These are phyloP conservation scores for Pelmatolapia mariae DNA, from an alignment of 2,113 vertebrate genomes.

Conservation along the genomic window DNA sequence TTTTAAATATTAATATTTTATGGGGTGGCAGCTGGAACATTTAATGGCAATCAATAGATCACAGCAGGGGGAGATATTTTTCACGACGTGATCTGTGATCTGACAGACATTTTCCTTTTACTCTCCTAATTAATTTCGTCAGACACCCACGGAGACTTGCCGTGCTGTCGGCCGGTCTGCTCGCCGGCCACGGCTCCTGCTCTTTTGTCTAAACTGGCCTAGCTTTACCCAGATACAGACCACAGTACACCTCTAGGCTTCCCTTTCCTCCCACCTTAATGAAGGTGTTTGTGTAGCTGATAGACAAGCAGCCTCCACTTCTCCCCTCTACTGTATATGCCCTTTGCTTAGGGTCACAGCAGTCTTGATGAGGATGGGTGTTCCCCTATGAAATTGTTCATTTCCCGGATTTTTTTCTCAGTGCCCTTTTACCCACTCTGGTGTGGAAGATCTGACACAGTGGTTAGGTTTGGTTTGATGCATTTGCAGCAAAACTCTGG, in stretches of 20 bases:
- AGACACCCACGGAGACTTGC: slow-evolving; percentile 35
- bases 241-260: background rate
- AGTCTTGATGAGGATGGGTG: background rate
- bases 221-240: background rate
- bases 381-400: background rate
- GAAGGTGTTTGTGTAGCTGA: slow-evolving; percentile 35
- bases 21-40: slow-evolving; percentile 60
- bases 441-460: slow-evolving; percentile 6
- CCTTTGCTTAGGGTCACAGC: background rate
- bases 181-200: slow-evolving; percentile 20
- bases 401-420: slow-evolving; percentile 25
- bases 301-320: slow-evolving; percentile 2
- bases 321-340: background rate
- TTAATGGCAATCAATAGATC: slow-evolving; percentile 68
- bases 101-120: slow-evolving; percentile 52
- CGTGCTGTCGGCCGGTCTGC: background rate
- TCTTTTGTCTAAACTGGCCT: slow-evolving; percentile 20
- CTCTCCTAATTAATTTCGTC: slow-evolving; percentile 65
- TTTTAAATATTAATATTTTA: slow-evolving; percentile 67
- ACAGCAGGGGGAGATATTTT: slow-evolving; percentile 59
- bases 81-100: slow-evolving; percentile 54
- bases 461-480: slow-evolving; percentile 23
- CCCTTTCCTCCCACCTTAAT: slow-evolving; percentile 24
- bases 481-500: slow-evolving; percentile 2
- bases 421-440: background rate